Conservation (phyloP, 2,888 invertebrate species). For the Agapostemon virescens region DNA sequence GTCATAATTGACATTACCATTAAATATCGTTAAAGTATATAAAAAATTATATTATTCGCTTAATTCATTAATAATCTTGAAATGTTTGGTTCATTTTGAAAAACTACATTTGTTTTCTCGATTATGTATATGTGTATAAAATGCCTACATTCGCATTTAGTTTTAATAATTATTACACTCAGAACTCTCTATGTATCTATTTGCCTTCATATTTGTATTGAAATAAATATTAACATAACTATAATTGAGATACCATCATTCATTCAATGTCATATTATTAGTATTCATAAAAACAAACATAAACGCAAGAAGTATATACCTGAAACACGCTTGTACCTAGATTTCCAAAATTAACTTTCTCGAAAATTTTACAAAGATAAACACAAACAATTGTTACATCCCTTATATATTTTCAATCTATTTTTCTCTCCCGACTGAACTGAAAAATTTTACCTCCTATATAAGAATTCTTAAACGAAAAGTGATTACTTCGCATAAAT, state of each 20-base stretch:
- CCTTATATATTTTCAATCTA: conserved; percentile 1
- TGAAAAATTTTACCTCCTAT: background rate
- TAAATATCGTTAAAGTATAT: too few species aligned
- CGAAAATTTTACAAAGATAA: background rate
- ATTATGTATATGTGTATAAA: too few species aligned
- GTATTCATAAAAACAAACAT: background rate
- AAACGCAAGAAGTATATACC: conserved; percentile 6
- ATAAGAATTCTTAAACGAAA: conserved; percentile 1
- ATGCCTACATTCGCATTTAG: too few species aligned
- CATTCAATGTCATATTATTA: background rate
- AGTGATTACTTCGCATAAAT: background rate
- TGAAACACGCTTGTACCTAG: background rate
- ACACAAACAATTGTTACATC: background rate
- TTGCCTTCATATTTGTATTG: background rate
- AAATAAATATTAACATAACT: background rate
- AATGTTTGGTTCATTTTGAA: too few species aligned
- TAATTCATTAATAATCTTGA: too few species aligned
- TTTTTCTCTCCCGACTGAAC: background rate
- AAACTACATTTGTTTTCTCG: too few species aligned
- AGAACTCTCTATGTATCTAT: background rate
- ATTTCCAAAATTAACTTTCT: conserved; percentile 4
- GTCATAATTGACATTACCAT: too few species aligned
- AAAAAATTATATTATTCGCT: too few species aligned
- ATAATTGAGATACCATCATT: background rate
- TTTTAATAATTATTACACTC: background rate